Evolutionary conservation across 2,888 invertebrate species (phyloP), one percentile per base, ranked within the genome.

Genomic region (Drosophila kambysellisi): DNA sequence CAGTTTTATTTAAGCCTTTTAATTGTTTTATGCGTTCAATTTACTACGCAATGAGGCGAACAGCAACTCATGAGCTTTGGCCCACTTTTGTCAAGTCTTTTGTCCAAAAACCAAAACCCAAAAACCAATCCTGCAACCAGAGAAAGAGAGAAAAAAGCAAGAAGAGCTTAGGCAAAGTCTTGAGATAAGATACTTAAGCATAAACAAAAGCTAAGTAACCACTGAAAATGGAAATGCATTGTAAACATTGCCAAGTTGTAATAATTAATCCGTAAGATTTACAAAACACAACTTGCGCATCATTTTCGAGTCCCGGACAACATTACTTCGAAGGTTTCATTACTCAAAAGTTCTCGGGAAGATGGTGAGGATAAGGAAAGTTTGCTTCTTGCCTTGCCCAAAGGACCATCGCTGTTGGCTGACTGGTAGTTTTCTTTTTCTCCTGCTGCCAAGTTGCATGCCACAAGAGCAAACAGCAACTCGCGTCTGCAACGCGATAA

Each of bases 241-340:
- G 87, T 80, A 89, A 88, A 84, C 88, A 87, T 79, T 74, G 82
- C 82, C 82, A 77, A 89, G 85, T 84, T 86, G 88, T 85, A 90
- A 88, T 90, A 89, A 90, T 90, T 90, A 90, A 90, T 90, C 90
- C 90, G 79, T 76, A 76, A 79, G 89, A 90, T 90, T 90, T 90
- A 73, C 90, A 83, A 79, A 85, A 80, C 81, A 79, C 68, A 85
- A 83, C 81, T 76, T 75, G 60, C 64, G 74, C 81, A 79, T 79
- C 85, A 85, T 79, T 83, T 73, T 73, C 48, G 35, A 61, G 64
- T 41, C 52, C 56, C 59, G 53, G 46, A n/a, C 37, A 39, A 33
- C 32, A 41, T 12, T n/a, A 15, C 37, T n/a, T 29, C 46, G 54
- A 60, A 66, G 70, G 73, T 81, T 84, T 87, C 80, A 80, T 80